Evolutionary conservation across 92 coral and sea anemone genomes (phyloP).

Genomic region (Phymanthus crucifer): DNA sequence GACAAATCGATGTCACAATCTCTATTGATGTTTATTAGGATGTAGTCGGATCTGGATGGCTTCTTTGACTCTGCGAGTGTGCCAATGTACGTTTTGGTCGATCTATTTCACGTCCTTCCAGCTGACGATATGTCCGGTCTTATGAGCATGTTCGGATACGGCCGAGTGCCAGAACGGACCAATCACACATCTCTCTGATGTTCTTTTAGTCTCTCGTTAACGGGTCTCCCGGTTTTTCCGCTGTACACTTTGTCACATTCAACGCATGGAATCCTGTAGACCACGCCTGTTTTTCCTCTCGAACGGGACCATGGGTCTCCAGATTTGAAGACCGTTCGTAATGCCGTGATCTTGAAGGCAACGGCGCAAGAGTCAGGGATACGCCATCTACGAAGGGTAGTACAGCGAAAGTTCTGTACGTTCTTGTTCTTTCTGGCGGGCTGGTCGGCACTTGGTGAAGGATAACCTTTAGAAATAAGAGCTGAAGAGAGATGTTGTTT

Average conservation of each 20-base stretch:
- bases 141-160: slow-evolving; percentile 26
- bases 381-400: slow-evolving; percentile 12
- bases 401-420: background rate
- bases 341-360: slow-evolving; percentile 43
- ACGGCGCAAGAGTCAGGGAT: slow-evolving; percentile 39
- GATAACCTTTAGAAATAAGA: slow-evolving; percentile 7
- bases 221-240: too few species aligned
- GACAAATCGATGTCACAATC: too few species aligned
- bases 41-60: too few species aligned
- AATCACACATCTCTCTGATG: slow-evolving; percentile 26
- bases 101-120: too few species aligned
- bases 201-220: too few species aligned
- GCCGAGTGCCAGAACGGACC: slow-evolving; percentile 20
- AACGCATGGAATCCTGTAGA: background rate
- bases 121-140: too few species aligned
- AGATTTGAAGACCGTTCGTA: slow-evolving; percentile 29
- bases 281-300: too few species aligned
- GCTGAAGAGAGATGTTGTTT: slow-evolving; percentile 13
- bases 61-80: too few species aligned
- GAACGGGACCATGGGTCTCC: background rate
- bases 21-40: too few species aligned
- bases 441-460: background rate
- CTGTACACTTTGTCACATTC: too few species aligned
- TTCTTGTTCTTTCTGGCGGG: background rate
- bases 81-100: too few species aligned